Evolutionary conservation across 2,888 invertebrate genomes (phyloP).

Genomic region (Acanthosepion pharaonis): DNA sequence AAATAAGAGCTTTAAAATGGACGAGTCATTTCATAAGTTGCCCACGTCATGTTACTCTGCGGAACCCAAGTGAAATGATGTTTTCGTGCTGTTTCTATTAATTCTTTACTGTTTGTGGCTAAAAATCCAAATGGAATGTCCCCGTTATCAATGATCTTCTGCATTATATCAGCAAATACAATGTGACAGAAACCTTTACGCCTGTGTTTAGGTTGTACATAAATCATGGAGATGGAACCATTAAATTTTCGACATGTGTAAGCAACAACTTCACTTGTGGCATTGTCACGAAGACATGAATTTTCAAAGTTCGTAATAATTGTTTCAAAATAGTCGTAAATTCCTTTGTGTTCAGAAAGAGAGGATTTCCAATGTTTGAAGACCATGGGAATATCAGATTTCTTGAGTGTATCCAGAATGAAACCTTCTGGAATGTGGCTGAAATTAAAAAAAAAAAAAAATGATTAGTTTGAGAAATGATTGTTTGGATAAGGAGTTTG

Average conservation of each 20-base stretch:
- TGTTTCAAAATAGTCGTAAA: constrained; percentile 63
- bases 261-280: constrained; percentile 61
- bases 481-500: too few relatives aligned
- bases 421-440: constrained; percentile 61
- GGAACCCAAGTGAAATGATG: constrained; percentile 69
- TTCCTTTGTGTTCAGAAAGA: constrained; percentile 59
- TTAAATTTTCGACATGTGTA: constrained; percentile 70
- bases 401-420: constrained; percentile 57
- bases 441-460: not conserved
- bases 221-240: constrained; percentile 68
- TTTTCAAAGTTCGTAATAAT: constrained; percentile 67
- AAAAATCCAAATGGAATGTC: constrained; percentile 67
- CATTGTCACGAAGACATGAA: constrained; percentile 60
- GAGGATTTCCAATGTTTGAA: constrained; percentile 60
- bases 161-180: constrained; percentile 63
- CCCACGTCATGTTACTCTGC: constrained; percentile 68
- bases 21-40: constrained; percentile 53
- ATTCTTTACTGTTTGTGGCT: constrained; percentile 61
- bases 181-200: constrained; percentile 63
- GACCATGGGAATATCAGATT: constrained; percentile 59
- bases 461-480: too few relatives aligned
- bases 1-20: not conserved
- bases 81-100: constrained; percentile 60
- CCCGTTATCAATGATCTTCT: constrained; percentile 59
- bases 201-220: constrained; percentile 63